Conservation (phyloP, 2,888 invertebrate species). For the Lasioglossum oenotherae region DNA sequence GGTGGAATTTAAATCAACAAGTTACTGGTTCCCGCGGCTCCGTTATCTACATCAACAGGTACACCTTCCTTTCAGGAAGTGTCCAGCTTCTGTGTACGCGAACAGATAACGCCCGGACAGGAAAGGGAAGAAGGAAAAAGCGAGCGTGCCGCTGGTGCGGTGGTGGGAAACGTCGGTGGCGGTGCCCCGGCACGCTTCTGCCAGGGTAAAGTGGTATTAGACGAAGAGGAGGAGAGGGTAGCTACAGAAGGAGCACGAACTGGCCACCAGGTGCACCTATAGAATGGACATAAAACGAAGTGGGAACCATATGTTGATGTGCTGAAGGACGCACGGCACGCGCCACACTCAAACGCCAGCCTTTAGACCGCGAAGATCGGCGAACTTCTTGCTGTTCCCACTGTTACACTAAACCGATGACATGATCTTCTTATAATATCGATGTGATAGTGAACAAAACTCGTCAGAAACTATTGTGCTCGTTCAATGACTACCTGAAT, state of each 20-base stretch:
- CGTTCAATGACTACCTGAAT: neutral
- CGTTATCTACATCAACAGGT: conserved; percentile 34
- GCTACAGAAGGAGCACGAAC: conserved; percentile 58
- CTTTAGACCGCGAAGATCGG: conserved; percentile 73
- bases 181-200: conserved; percentile 23
- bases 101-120: conserved; percentile 23
- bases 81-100: conserved; percentile 29
- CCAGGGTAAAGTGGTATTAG: conserved; percentile 36
- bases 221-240: conserved; percentile 65
- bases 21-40: conserved; percentile 3
- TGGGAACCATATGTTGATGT: conserved; percentile 83
- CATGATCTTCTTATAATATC: neutral
- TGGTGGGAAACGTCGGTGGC: conserved; percentile 22
- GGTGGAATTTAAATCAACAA: conserved; percentile 25
- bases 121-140: conserved; percentile 20
- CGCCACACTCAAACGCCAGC: conserved; percentile 82
- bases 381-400: conserved; percentile 23
- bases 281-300: conserved; percentile 81
- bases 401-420: conserved; percentile 12
- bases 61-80: conserved; percentile 31
- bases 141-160: conserved; percentile 5
- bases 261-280: conserved; percentile 71
- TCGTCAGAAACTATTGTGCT: neutral
- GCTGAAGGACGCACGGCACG: conserved; percentile 81
- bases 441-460: neutral